These are phyloP conservation scores for Rhadina sibilatrix DNA, from an alignment of 2,113 vertebrate species.

Conservation along the genomic window DNA sequence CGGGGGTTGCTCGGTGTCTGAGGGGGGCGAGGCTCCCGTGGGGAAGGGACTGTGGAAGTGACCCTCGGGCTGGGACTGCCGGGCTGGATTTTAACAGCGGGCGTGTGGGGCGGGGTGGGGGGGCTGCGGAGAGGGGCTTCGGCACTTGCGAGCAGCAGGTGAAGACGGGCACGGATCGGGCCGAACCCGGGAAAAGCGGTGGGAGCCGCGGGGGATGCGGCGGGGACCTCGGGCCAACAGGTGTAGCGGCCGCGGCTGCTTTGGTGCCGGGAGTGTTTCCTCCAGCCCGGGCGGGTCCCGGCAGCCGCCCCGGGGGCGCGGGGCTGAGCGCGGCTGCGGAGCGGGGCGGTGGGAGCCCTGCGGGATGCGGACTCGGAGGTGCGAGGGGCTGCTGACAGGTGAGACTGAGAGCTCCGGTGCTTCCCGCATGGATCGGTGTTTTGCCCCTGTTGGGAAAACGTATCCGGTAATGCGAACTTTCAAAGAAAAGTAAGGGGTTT, in stretches of 20 bases:
- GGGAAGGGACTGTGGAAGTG: background rate
- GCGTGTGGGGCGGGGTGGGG: no score
- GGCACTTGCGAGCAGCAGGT: background rate
- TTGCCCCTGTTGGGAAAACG: background rate
- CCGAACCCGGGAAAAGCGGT: background rate
- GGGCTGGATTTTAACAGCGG: background rate
- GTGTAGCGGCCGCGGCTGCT: background rate
- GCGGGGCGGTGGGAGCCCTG: background rate
- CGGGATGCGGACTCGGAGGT: background rate
- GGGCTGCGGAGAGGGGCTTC: background rate
- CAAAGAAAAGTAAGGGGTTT: background rate
- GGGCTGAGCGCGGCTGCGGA: background rate
- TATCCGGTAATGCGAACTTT: background rate
- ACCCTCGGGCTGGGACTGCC: background rate
- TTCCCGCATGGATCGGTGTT: background rate
- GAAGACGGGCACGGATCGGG: background rate
- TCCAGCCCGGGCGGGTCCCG: rapidly evolving
- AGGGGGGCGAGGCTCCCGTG: background rate
- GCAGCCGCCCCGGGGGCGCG: background rate
- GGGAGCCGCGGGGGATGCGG: background rate
- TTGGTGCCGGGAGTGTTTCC: background rate
- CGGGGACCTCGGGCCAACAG: background rate
- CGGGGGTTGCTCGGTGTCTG: background rate
- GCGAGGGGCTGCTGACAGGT: background rate
- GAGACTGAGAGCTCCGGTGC: background rate